Conservation (phyloP, 2,113 vertebrate species). For the Neolamprologus longior region DNA sequence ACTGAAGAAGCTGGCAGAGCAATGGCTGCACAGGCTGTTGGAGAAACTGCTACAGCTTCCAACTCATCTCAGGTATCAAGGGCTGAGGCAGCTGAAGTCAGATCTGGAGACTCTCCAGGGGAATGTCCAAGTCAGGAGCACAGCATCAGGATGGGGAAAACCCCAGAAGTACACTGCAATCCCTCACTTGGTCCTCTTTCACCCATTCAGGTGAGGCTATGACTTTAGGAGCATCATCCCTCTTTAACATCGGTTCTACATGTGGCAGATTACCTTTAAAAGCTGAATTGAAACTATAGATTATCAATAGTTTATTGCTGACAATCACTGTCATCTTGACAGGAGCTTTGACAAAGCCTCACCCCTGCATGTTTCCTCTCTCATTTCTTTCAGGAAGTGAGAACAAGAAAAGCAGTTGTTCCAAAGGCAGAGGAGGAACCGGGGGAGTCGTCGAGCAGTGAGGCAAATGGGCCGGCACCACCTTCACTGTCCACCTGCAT, state of each 20-base stretch:
- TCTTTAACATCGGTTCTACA: fast-evolving
- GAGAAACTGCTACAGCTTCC: neutral
- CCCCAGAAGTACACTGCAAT: slow-evolving; percentile 64
- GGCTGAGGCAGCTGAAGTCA: neutral
- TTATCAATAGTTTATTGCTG: neutral
- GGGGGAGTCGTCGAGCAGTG: slow-evolving; percentile 54
- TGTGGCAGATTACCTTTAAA: neutral
- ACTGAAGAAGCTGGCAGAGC: neutral
- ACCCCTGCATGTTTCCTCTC: neutral
- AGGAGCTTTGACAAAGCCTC: fast-evolving
- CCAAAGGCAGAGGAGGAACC: slow-evolving; percentile 61
- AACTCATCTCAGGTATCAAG: neutral
- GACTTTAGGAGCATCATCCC: neutral
- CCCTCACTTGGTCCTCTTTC: slow-evolving; percentile 59
- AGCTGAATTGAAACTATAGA: neutral
- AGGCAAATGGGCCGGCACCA: slow-evolving; percentile 59
- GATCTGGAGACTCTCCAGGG: neutral
- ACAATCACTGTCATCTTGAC: fast-evolving
- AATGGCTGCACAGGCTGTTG: neutral
- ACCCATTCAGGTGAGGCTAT: slow-evolving; percentile 53
- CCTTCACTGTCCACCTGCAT: neutral
- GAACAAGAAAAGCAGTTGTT: slow-evolving; percentile 30
- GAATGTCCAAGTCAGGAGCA: slow-evolving; percentile 31
- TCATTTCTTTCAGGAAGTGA: slow-evolving; percentile 37
- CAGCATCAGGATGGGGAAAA: slow-evolving; percentile 33